phyloP scores from a whole-genome alignment of 2,888 invertebrate genomes.

The Drosophila putrida region DNA sequence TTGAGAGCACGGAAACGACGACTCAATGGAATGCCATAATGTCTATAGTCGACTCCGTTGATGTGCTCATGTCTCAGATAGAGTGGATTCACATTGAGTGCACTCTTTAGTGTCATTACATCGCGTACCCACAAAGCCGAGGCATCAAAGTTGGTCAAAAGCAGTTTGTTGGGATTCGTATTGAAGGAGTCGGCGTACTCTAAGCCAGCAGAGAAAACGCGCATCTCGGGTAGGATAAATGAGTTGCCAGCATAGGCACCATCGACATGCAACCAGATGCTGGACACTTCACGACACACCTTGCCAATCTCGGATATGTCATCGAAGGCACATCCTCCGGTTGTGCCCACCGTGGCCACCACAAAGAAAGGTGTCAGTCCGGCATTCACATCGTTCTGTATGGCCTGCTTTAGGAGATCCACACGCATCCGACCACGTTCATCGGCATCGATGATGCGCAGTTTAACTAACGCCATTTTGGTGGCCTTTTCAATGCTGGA shows the following conservation, averaged over 20 bases:
- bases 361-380: conserved; percentile 94
- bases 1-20: conserved; percentile 94
- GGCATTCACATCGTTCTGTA: conserved; percentile 90
- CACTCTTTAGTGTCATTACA: conserved; percentile 91
- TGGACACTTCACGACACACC: conserved; percentile 87
- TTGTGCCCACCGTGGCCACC: conserved; percentile 93
- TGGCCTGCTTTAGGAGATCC: conserved; percentile 87
- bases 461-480: conserved; percentile 91
- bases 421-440: conserved; percentile 89
- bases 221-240: conserved; percentile 94
- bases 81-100: conserved; percentile 94
- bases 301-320: conserved; percentile 92
- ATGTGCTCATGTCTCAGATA: conserved; percentile 94
- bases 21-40: conserved; percentile 95
- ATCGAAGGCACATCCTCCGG: conserved; percentile 94
- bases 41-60: conserved; percentile 90
- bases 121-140: conserved; percentile 94
- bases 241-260: conserved; percentile 95
- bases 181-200: conserved; percentile 94
- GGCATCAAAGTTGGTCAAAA: conserved; percentile 94
- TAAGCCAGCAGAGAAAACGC: conserved; percentile 88
- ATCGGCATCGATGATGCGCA: conserved; percentile 90
- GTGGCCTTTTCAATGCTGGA: conserved; percentile 93
- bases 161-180: conserved; percentile 95
- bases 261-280: conserved; percentile 95